phyloP scores from a whole-genome alignment of 2,888 invertebrate genomes.

The Nymphalis c-album region DNA sequence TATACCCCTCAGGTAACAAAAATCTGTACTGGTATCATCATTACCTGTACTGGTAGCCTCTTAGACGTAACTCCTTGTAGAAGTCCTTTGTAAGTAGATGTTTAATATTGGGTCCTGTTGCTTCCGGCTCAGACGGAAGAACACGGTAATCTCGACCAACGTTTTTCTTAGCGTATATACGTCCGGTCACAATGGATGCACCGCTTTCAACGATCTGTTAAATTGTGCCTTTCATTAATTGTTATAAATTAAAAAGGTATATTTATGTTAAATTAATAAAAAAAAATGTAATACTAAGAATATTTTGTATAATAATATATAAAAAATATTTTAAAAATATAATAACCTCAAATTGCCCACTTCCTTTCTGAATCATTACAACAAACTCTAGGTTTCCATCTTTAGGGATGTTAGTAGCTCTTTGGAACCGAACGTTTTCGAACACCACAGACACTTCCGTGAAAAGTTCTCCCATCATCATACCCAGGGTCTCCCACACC shows the following conservation, averaged over 20 bases:
- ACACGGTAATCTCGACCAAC: conserved; percentile 79
- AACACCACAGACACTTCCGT: conserved; percentile 90
- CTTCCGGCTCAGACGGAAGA: conserved; percentile 65
- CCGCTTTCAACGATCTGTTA: conserved; percentile 84
- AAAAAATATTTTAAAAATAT: background rate
- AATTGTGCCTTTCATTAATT: background rate
- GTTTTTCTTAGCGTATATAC: conserved; percentile 81
- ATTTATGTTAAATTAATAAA: too few species aligned
- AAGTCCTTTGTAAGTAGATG: conserved; percentile 83
- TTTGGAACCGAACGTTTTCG: conserved; percentile 90
- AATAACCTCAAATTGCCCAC: conserved; percentile 84
- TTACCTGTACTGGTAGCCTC: conserved; percentile 85
- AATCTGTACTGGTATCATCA: too few species aligned
- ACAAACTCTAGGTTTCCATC: conserved; percentile 84
- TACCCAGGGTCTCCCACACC: conserved; percentile 89
- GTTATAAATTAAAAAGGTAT: background rate
- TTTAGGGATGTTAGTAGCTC: conserved; percentile 90
- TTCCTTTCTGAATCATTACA: conserved; percentile 86
- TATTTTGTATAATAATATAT: too few species aligned
- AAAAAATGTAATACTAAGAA: too few species aligned
- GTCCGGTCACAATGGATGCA: conserved; percentile 86
- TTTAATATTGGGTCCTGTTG: conserved; percentile 66
- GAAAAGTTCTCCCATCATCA: conserved; percentile 85
- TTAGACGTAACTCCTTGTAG: conserved; percentile 85
- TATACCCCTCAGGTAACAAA: too few species aligned